Base-by-base conservation (phyloP, 2,113 vertebrate genomes). In the Pseudois nayaur region DNA sequence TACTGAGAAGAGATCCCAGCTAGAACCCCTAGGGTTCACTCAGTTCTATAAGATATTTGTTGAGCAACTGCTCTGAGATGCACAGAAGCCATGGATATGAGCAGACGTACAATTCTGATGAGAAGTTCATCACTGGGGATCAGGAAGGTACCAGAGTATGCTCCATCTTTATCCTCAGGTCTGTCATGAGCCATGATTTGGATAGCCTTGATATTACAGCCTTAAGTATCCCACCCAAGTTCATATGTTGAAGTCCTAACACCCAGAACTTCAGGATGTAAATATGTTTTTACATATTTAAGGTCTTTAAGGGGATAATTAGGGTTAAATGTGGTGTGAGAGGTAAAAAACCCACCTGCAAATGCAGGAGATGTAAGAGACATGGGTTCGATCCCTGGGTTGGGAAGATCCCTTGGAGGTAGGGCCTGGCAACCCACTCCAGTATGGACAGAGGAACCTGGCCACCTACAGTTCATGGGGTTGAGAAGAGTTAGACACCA, bases 41-140 rank as follows among this genome's bases (percentile, higher is more conserved):
- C 0, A 13, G 23, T 33, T 48, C 52, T 3, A 1, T 31, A 15
- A 12, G 25, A 33, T 17, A n/a, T 0, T 79, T 25, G 4, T 0
- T 12, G 55, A 54, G 55, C 48, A 43, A 9, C 23, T 23, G 4
- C 16, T 17, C 1, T 3, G 7, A 4, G n/a, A 78, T 17, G 14
- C 40, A 13, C 14, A 4, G 50, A 79, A 29, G 92, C 14, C 23
- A 0, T 19, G 5, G 29, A 9, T 3, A 2, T 0, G 19, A 54
- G 43, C 33, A 43, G 33, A 40, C 0, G 2, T 3, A 0, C 3
- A 25, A 36, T 74, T 23, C 14, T 1, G 33, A 2, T 1, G 27
- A 62, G 59, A 40, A 8, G 27, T 31, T 78, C 71, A 14, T 16
- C 12, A 1, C 2, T 17, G 25, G n/a, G 62, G 7, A 16, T 17